phyloP scores from a whole-genome alignment of 2,888 invertebrate species.

The Pilophorus perplexus region DNA sequence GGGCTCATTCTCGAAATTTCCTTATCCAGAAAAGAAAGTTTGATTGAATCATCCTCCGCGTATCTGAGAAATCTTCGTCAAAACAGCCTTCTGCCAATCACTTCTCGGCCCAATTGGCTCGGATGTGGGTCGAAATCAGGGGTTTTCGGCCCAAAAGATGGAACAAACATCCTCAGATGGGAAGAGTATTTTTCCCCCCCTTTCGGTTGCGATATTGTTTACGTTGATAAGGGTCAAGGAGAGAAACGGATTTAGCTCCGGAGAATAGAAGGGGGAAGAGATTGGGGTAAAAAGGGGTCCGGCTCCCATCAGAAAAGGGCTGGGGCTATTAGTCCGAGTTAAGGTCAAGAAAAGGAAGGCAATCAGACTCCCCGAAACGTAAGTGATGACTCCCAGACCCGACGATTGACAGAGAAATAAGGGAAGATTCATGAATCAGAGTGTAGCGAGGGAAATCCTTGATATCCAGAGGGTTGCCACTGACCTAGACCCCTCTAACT shows the following conservation, averaged over 20 bases:
- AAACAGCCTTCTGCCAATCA: too few relatives aligned
- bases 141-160: too few relatives aligned
- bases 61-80: too few relatives aligned
- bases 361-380: background rate
- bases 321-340: slow-evolving; percentile 37
- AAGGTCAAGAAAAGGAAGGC: slow-evolving; percentile 27
- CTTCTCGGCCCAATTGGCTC: too few relatives aligned
- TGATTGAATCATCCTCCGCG: too few relatives aligned
- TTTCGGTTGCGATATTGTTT: slow-evolving; percentile 14
- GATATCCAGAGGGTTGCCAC: background rate
- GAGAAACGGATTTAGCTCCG: background rate
- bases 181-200: too few relatives aligned
- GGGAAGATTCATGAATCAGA: slow-evolving; percentile 14
- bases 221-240: slow-evolving; percentile 21
- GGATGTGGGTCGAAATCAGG: too few relatives aligned
- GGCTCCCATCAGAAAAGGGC: slow-evolving; percentile 19
- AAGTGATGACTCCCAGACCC: slow-evolving; percentile 11
- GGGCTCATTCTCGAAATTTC: too few relatives aligned
- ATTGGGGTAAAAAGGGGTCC: slow-evolving; percentile 4
- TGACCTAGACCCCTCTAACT: slow-evolving; percentile 8
- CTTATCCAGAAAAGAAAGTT: too few relatives aligned
- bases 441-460: background rate
- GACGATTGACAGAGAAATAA: background rate
- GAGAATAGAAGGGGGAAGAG: background rate
- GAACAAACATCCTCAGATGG: too few relatives aligned